Conservation (phyloP, 2,797 vertebrate genomes). For the Cyclura pinguis region DNA sequence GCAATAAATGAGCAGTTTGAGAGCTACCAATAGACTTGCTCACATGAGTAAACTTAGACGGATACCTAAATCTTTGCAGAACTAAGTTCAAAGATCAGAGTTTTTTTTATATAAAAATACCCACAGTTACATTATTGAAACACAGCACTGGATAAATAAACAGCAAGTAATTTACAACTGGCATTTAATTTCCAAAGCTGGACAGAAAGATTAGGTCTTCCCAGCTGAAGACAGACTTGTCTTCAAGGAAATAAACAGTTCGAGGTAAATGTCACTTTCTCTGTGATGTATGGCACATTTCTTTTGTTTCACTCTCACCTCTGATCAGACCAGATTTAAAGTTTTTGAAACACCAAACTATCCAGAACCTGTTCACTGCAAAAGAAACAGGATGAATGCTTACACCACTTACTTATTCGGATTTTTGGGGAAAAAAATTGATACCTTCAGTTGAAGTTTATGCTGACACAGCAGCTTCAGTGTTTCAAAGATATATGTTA, state of each 20-base stretch:
- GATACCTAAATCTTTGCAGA: neutral
- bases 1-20: neutral
- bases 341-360: neutral
- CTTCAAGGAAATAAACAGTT: neutral
- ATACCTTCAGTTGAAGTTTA: neutral
- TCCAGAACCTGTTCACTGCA: neutral
- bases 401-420: neutral
- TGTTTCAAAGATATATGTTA: neutral
- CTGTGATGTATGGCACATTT: neutral
- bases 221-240: neutral
- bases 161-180: neutral
- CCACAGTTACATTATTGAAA: conserved; percentile 1
- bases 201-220: neutral
- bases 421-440: neutral
- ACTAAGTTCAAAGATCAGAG: neutral
- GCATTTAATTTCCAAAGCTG: neutral
- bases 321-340: neutral
- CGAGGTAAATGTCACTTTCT: neutral
- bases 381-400: neutral
- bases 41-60: neutral
- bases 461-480: neutral
- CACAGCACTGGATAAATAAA: conserved; percentile 4
- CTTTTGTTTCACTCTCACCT: neutral
- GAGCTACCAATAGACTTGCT: neutral
- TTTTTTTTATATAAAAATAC: neutral